Conservation (phyloP, 2,113 vertebrate genomes). For the Onychorhynchus coronatus region DNA sequence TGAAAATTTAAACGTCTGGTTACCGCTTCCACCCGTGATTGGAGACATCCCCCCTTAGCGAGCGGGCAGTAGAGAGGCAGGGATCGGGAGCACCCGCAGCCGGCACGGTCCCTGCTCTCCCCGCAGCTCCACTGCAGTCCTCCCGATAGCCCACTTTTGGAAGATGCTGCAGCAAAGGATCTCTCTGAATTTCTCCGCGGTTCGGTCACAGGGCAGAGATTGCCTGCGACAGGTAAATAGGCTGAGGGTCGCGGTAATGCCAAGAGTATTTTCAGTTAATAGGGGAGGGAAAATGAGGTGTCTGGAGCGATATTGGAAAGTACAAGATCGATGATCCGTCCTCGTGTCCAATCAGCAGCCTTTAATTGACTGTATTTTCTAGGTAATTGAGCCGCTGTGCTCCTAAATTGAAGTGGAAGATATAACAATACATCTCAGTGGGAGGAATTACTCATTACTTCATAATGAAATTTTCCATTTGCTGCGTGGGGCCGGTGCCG, state of each 20-base stretch:
- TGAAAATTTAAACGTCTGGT: background rate
- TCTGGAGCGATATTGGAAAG: slow-evolving; percentile 89
- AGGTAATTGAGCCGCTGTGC: slow-evolving; percentile 83
- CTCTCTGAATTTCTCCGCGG: slow-evolving; percentile 38
- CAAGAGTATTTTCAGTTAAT: slow-evolving; percentile 91
- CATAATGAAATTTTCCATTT: slow-evolving; percentile 83
- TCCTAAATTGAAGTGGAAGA: slow-evolving; percentile 83
- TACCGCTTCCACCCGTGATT: background rate
- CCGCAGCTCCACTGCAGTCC: background rate
- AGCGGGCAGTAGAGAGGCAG: background rate
- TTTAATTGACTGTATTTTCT: slow-evolving; percentile 94
- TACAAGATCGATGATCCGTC: slow-evolving; percentile 90
- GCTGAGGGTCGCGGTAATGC: slow-evolving; percentile 81
- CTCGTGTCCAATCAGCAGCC: slow-evolving; percentile 86
- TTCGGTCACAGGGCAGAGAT: slow-evolving; percentile 76
- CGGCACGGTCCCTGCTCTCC: no score
- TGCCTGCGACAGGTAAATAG: slow-evolving; percentile 92
- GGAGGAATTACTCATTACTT: slow-evolving; percentile 81
- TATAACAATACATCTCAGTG: slow-evolving; percentile 81
- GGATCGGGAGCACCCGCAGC: background rate
- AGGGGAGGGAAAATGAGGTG: slow-evolving; percentile 90
- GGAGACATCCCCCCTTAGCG: rapidly evolving
- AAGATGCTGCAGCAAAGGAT: background rate
- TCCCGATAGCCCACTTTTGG: background rate
- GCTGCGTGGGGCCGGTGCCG: slow-evolving; percentile 41